Evolutionary conservation across 1,140 invertebrate species (phyloP).

Genomic region (Carcinoscorpius rotundicauda): DNA sequence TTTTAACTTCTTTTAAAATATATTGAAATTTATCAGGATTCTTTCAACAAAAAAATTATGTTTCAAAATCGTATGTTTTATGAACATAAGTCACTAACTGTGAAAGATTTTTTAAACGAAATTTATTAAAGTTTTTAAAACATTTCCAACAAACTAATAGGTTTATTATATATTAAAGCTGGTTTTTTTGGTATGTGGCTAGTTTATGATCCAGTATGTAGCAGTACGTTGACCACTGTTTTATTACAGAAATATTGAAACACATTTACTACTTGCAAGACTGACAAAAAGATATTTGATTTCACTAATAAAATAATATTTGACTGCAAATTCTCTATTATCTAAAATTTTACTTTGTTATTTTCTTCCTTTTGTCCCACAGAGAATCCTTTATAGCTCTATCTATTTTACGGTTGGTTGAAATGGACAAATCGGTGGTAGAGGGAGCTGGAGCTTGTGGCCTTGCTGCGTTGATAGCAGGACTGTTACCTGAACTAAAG

Average conservation of each 20-base stretch:
- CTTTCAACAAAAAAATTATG: too few relatives aligned
- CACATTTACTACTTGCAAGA: background rate
- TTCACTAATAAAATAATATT: constrained; percentile 8
- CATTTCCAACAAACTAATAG: too few relatives aligned
- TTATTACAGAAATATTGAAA: background rate
- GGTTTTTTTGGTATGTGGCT: background rate
- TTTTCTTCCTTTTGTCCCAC: constrained; percentile 12
- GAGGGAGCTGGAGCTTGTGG: constrained; percentile 83
- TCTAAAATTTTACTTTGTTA: background rate
- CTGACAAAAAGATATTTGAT: background rate
- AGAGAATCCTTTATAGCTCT: constrained; percentile 60
- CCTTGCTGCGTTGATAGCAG: constrained; percentile 71
- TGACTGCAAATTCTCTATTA: constrained; percentile 2
- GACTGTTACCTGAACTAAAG: constrained; percentile 63
- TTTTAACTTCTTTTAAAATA: too few relatives aligned
- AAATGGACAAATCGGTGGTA: constrained; percentile 83
- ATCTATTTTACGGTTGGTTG: constrained; percentile 70
- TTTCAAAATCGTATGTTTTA: too few relatives aligned
- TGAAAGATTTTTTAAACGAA: too few relatives aligned
- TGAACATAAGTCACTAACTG: too few relatives aligned
- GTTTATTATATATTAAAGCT: too few relatives aligned
- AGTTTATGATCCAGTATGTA: background rate
- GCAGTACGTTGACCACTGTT: background rate
- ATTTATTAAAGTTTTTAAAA: too few relatives aligned
- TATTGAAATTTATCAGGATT: too few relatives aligned